These are phyloP conservation scores for Probaryconus sp. DNA, from an alignment of 1,140 invertebrate genomes.

Conservation along the genomic window DNA sequence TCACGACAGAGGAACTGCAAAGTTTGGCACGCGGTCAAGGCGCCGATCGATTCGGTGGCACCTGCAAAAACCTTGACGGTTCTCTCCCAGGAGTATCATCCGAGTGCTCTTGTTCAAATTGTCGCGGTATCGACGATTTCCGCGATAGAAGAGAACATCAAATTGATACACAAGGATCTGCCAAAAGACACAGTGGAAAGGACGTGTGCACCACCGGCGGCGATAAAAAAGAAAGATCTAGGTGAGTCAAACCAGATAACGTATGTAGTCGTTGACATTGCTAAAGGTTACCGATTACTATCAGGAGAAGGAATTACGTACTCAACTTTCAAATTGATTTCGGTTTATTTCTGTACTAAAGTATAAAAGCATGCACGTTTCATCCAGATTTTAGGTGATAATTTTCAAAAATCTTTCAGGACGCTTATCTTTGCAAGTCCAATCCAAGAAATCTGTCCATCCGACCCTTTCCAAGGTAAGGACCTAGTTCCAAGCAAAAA, in stretches of 20 bases:
- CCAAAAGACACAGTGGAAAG: slow-evolving; percentile 11
- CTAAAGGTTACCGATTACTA: too few species aligned
- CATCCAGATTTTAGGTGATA: too few species aligned
- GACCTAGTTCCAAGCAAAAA: slow-evolving; percentile 75
- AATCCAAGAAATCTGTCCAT: slow-evolving; percentile 80
- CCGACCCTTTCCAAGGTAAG: slow-evolving; percentile 81
- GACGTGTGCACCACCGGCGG: slow-evolving; percentile 18
- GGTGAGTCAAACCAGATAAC: slow-evolving; percentile 19
- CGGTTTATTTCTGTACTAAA: too few species aligned
- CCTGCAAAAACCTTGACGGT: slow-evolving; percentile 53
- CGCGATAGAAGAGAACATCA: slow-evolving; percentile 19
- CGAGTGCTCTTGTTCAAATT: slow-evolving; percentile 53
- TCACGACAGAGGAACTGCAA: slow-evolving; percentile 71
- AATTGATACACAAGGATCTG: background rate
- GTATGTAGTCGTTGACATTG: too few species aligned
- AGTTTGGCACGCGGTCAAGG: slow-evolving; percentile 57
- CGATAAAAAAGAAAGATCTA: slow-evolving; percentile 43
- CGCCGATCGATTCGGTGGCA: slow-evolving; percentile 34
- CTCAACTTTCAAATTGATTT: too few species aligned
- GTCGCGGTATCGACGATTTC: slow-evolving; percentile 28
- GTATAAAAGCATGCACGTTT: too few species aligned
- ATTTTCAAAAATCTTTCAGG: too few species aligned
- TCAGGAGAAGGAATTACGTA: too few species aligned
- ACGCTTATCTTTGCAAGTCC: slow-evolving; percentile 81
- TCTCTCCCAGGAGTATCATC: slow-evolving; percentile 39